These are phyloP conservation scores for Branchipolynoe longqiensis DNA, from an alignment of 2,888 invertebrate genomes.

Conservation along the genomic window DNA sequence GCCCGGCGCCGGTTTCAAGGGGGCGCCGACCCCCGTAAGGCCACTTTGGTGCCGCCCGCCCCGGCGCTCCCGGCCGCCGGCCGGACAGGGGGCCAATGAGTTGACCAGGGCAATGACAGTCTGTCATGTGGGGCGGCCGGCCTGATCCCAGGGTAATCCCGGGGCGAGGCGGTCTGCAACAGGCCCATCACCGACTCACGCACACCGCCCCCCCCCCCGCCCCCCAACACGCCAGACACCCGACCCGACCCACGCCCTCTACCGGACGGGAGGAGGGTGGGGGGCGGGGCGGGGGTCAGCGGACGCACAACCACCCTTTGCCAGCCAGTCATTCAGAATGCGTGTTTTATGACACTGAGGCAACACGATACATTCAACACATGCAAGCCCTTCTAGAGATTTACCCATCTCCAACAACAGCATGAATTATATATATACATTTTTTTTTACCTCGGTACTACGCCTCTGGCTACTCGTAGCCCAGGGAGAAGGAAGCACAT, in stretches of 20 bases:
- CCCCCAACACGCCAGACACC: neutral
- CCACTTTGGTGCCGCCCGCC: constrained; percentile 28
- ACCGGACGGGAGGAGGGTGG: no score
- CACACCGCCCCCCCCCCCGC: neutral
- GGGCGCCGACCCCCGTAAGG: constrained; percentile 11
- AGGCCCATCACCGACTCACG: constrained; percentile 36
- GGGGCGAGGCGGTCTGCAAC: constrained; percentile 9
- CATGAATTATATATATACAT: no score
- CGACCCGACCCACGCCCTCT: neutral
- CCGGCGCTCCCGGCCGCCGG: neutral
- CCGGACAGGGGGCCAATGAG: constrained; percentile 41
- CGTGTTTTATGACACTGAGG: no score
- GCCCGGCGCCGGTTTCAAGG: constrained; percentile 28
- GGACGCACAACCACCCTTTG: no score
- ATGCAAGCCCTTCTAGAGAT: no score
- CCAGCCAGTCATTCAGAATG: no score
- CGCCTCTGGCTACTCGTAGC: no score
- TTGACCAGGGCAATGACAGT: constrained; percentile 56
- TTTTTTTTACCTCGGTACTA: no score
- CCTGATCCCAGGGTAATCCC: constrained; percentile 36
- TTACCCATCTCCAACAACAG: no score
- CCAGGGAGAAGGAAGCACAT: no score
- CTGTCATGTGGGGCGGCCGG: constrained; percentile 44
- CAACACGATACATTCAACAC: no score
- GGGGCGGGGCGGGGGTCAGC: no score